Base-by-base conservation (phyloP, 2,113 vertebrate species). In the Polyodon spathula region DNA sequence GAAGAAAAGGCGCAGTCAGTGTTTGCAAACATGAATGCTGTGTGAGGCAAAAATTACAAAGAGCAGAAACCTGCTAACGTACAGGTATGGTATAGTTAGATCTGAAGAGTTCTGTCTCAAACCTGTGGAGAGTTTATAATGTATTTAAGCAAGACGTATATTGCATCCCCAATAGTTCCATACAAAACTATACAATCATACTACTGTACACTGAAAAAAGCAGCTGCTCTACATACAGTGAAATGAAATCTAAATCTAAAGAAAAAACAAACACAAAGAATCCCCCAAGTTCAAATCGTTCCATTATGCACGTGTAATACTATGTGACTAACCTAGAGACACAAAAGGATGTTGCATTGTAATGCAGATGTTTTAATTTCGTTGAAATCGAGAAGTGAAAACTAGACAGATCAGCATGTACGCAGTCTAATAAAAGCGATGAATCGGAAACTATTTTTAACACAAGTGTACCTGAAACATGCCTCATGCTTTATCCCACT, bases 1-100 rank as follows among this genome's bases (percentile, higher is more conserved):
- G 64, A 52, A 27, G 27, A 27, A 37, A 8, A 15, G 27, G 39
- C 38, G 39, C 15, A 40, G 54, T 54, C 58, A 4, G 50, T 65
- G 61, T 65, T 50, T n/a, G 5, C 5, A 52, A 71, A 72, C 75
- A 79, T 72, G 66, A 66, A 72, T 68, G 66, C 58, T 68, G 66
- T 73, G 71, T 14, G 68, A 65, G 73, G 78, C 60, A 67, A 65
- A 69, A 69, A 72, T 68, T 61, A 57, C 27, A 27, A 68, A 71
- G 75, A 27, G 68, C 62, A 76, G 57, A 61, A 67, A 65, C 62
- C 65, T 27, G 2, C 27, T 27, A 27, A 1, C 27, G 3, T 27
- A 27, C 27, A 27, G 27, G 27, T 27, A 27, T 27, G 1, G 27
- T 27, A 27, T 27, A 27, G 27, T 27, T 27, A 27, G 27, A 27